These are phyloP conservation scores for Castor canadensis DNA, from an alignment of 2,113 vertebrate genomes.

Conservation along the genomic window DNA sequence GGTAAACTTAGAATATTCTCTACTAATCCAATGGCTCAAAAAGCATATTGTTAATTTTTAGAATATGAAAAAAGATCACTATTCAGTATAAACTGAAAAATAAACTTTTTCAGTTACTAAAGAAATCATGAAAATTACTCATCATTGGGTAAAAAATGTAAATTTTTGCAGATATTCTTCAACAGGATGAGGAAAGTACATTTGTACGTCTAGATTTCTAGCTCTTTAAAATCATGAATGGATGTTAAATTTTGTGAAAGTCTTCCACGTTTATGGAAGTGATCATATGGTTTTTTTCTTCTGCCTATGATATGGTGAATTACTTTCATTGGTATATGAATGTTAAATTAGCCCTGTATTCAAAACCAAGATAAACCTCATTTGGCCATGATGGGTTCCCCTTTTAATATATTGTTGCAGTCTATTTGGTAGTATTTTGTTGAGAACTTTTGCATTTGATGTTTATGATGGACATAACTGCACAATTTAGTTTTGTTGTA, in stretches of 20 bases:
- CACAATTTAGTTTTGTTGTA: not conserved
- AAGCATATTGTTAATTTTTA: constrained; percentile 21
- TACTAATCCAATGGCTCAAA: not conserved
- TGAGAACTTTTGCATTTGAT: not conserved
- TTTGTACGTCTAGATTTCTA: constrained; percentile 8
- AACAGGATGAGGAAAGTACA: not conserved
- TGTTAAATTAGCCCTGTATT: not conserved
- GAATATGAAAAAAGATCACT: not conserved
- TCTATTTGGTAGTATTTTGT: not conserved
- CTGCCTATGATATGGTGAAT: not conserved
- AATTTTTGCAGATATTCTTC: not conserved
- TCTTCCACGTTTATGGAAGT: not conserved
- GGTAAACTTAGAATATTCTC: not conserved
- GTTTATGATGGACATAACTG: not conserved
- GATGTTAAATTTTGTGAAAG: not conserved
- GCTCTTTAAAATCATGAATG: not conserved
- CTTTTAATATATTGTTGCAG: not conserved
- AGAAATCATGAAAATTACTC: not conserved
- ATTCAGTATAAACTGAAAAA: not conserved
- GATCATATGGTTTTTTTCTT: not conserved
- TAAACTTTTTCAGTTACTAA: not conserved
- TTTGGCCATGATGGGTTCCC: not conserved
- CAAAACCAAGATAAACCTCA: not conserved
- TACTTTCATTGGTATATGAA: not conserved
- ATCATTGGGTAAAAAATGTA: not conserved